phyloP scores from a whole-genome alignment of 2,797 vertebrate genomes.

The Poeciliopsis gracilis region DNA sequence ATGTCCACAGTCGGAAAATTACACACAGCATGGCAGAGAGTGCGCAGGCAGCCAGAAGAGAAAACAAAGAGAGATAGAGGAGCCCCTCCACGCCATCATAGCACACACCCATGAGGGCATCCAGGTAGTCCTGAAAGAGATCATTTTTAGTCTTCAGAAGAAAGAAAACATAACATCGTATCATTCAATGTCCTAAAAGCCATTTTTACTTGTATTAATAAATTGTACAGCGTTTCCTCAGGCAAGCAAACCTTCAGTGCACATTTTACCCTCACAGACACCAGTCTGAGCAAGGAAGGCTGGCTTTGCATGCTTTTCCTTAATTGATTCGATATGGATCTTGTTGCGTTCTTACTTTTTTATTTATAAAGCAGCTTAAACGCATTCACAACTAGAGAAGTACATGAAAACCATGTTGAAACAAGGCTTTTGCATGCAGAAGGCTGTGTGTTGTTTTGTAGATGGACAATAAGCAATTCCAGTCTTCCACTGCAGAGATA shows the following conservation, averaged over 20 bases:
- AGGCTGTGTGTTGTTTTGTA: neutral
- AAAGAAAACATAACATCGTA: slow-evolving; percentile 1
- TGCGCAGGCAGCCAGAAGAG: slow-evolving; percentile 86
- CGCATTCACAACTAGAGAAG: neutral
- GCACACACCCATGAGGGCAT: slow-evolving; percentile 91
- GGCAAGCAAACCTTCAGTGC: neutral
- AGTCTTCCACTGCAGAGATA: slow-evolving; percentile 6
- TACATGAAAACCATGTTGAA: neutral
- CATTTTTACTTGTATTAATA: neutral
- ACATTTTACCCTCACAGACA: neutral
- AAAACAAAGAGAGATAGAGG: slow-evolving; percentile 94
- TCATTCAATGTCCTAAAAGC: neutral
- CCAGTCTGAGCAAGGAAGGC: neutral
- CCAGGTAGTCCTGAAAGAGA: slow-evolving; percentile 89
- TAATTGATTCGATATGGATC: neutral
- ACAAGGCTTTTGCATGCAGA: slow-evolving; percentile 1
- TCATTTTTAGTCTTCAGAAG: slow-evolving; percentile 6
- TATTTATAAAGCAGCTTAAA: neutral
- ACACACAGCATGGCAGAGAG: slow-evolving; percentile 88
- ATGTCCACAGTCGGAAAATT: slow-evolving; percentile 83
- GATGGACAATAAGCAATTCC: neutral
- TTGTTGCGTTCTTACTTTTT: neutral
- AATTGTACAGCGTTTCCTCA: neutral
- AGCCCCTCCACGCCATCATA: slow-evolving; percentile 94
- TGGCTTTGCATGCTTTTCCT: neutral